Conservation (phyloP, 1,140 invertebrate species). For the Metopolophium dirhodum region DNA sequence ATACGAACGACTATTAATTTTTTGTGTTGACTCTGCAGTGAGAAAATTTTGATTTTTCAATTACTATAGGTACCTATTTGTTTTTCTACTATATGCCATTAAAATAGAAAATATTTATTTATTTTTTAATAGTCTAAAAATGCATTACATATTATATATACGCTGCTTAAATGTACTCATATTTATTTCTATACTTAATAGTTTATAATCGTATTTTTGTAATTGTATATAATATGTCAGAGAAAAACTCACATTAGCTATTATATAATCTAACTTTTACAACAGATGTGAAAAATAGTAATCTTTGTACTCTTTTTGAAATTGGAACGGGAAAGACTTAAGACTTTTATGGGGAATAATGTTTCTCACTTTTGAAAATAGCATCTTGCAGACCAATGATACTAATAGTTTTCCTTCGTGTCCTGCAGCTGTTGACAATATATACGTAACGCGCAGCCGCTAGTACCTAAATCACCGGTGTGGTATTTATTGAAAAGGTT, state of each 20-base stretch:
- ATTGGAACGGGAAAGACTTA: not conserved
- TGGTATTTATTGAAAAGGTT: not conserved
- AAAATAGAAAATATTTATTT: not conserved
- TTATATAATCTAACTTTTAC: not conserved
- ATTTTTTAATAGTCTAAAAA: not conserved
- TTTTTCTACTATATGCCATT: not conserved
- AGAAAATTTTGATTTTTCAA: not conserved
- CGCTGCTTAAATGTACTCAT: not conserved
- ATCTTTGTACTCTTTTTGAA: not conserved
- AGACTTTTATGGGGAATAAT: not conserved
- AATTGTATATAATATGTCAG: not conserved
- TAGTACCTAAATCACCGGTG: not conserved
- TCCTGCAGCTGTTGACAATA: not conserved
- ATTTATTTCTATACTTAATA: not conserved
- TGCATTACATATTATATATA: not conserved
- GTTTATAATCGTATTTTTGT: not conserved
- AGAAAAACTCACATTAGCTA: not conserved
- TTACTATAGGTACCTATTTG: not conserved
- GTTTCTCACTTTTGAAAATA: constrained; percentile 1
- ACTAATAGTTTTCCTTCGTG: not conserved
- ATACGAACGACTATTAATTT: too few species aligned
- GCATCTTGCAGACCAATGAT: not conserved
- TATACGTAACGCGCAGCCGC: not conserved
- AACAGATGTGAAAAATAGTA: not conserved
- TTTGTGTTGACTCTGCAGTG: too few species aligned